Conservation (phyloP, 2,113 vertebrate genomes). For the Pogonocichla stellata region DNA sequence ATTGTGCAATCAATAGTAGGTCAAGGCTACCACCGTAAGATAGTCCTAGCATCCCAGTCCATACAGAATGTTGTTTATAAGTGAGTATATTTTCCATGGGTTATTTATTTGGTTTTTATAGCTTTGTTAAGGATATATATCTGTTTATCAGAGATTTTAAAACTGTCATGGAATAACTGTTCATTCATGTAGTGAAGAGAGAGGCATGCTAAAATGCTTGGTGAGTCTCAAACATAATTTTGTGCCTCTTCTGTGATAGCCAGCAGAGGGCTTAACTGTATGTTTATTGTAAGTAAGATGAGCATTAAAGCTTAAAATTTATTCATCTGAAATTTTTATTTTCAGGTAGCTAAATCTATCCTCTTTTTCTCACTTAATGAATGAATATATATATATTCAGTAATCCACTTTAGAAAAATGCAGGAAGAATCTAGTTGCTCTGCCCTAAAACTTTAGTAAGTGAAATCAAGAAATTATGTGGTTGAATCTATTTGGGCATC, state of each 20-base stretch:
- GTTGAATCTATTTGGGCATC: not conserved
- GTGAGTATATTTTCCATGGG: slow-evolving; percentile 72
- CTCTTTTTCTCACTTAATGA: not conserved
- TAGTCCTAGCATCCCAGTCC: slow-evolving; percentile 94
- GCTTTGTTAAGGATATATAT: not conserved
- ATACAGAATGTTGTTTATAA: slow-evolving; percentile 94
- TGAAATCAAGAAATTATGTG: not conserved
- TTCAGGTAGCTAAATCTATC: not conserved
- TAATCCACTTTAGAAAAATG: not conserved
- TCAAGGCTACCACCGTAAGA: slow-evolving; percentile 97
- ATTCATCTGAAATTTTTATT: not conserved
- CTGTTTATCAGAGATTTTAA: not conserved
- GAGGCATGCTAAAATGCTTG: not conserved
- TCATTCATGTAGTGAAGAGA: not conserved
- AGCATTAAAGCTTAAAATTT: not conserved
- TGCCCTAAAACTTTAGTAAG: not conserved
- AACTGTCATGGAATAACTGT: not conserved
- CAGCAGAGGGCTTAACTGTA: slow-evolving; percentile 10
- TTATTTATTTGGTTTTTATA: not conserved
- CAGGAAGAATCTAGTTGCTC: not conserved
- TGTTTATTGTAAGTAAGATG: not conserved
- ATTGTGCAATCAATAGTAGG: slow-evolving; percentile 97
- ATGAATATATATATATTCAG: not conserved
- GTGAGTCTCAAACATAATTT: not conserved
- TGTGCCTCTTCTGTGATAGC: not conserved